These are phyloP conservation scores for Geopemphigus sp. DNA, from an alignment of 1,140 invertebrate genomes.

Conservation along the genomic window DNA sequence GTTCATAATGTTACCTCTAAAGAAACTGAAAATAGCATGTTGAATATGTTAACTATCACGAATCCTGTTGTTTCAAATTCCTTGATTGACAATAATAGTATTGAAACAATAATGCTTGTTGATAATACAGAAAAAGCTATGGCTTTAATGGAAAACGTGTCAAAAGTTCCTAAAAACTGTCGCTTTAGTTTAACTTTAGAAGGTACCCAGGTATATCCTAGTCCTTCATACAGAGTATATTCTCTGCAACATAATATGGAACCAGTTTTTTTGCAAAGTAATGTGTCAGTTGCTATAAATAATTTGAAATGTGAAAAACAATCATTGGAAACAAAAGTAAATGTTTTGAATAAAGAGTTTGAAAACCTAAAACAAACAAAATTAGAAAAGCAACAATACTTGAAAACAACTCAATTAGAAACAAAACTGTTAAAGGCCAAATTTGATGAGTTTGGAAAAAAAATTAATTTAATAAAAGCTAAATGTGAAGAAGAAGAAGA, in stretches of 20 bases:
- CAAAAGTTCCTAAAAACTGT: constrained; percentile 68
- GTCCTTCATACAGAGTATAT: constrained; percentile 25
- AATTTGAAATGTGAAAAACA: constrained; percentile 32
- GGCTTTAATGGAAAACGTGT: constrained; percentile 60
- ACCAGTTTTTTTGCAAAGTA: constrained; percentile 24
- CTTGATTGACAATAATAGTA: constrained; percentile 75
- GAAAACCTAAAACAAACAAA: not conserved
- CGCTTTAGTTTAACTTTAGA: constrained; percentile 49
- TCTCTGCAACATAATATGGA: not conserved
- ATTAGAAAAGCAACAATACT: constrained; percentile 10
- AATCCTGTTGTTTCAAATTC: constrained; percentile 79
- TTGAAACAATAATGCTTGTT: constrained; percentile 71
- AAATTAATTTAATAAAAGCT: not conserved
- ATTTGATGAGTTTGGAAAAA: constrained; percentile 20
- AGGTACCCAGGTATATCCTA: constrained; percentile 38
- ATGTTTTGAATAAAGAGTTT: not conserved
- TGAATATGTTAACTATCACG: constrained; percentile 68
- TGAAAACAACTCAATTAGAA: constrained; percentile 10
- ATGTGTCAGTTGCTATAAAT: constrained; percentile 22
- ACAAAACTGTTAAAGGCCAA: not conserved
- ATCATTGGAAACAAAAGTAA: constrained; percentile 15
- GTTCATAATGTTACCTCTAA: constrained; percentile 56
- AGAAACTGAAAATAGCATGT: constrained; percentile 61
- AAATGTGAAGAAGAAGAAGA: constrained; percentile 46
- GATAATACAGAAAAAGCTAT: constrained; percentile 64